Percentiles rank a stretch among this genome's conserved stretches.
phyloP scores from a whole-genome alignment of 2,888 invertebrate genomes.

The Bibio marci region DNA sequence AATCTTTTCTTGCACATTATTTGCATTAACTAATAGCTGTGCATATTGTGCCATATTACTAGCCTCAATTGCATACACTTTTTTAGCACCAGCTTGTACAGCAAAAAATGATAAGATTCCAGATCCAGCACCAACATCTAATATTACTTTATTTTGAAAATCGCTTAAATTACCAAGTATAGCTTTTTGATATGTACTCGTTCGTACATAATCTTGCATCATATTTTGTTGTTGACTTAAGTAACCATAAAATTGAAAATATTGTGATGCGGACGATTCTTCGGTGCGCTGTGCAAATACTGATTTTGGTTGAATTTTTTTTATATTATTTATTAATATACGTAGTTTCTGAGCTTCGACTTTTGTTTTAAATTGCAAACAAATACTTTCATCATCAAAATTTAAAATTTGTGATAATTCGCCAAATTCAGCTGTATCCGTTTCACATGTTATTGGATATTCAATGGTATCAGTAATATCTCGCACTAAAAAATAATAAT shows the following conservation, averaged over 20 bases:
- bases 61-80: constrained; percentile 98
- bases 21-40: constrained; percentile 74
- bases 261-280: constrained; percentile 95
- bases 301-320: constrained; percentile 37
- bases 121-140: constrained; percentile 97
- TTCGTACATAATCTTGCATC: constrained; percentile 99
- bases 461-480: constrained; percentile 16
- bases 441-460: constrained; percentile 24
- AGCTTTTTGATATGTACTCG: constrained; percentile 95
- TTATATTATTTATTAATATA: constrained; percentile 26
- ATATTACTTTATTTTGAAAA: constrained; percentile 79
- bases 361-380: constrained; percentile 22
- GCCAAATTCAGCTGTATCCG: constrained; percentile 25
- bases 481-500: too few species aligned
- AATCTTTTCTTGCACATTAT: constrained; percentile 75
- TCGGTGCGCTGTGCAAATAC: constrained; percentile 93
- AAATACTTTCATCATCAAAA: constrained; percentile 24
- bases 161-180: constrained; percentile 85
- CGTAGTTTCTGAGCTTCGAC: constrained; percentile 15
- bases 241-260: constrained; percentile 99
- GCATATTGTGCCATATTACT: constrained; percentile 97
- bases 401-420: constrained; percentile 23
- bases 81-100: constrained; percentile 88
- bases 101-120: constrained; percentile 98
- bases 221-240: constrained; percentile 99